Evolutionary conservation across 2,888 invertebrate species (phyloP).

Genomic region (Belgica antarctica): DNA sequence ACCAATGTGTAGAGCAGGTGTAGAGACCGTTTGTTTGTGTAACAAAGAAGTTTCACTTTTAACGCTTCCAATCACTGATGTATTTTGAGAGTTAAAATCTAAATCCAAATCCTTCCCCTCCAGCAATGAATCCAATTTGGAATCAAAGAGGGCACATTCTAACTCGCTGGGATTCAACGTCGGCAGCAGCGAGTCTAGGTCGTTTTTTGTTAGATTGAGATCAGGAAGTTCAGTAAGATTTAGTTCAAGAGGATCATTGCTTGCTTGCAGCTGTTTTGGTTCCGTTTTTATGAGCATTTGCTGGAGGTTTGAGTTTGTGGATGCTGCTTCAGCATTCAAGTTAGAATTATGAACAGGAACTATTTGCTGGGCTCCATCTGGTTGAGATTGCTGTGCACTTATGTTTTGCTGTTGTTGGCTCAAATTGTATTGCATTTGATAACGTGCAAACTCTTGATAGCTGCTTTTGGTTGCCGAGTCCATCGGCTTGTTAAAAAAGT

Average conservation of each 20-base stretch:
- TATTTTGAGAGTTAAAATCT: conserved; percentile 49
- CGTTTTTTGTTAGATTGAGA: conserved; percentile 54
- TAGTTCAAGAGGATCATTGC: conserved; percentile 45
- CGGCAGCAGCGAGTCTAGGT: conserved; percentile 66
- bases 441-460: conserved; percentile 64
- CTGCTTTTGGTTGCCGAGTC: conserved; percentile 64
- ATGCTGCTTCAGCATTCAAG: conserved; percentile 48
- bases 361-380: conserved; percentile 50
- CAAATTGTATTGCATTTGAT: conserved; percentile 64
- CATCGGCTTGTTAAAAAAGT: conserved; percentile 58
- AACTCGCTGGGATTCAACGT: conserved; percentile 63
- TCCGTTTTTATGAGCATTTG: conserved; percentile 42
- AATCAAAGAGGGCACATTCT: conserved; percentile 53
- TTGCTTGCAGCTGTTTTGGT: conserved; percentile 29
- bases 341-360: conserved; percentile 53
- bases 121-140: conserved; percentile 53
- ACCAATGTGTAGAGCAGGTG: not conserved
- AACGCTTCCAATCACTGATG: conserved; percentile 46
- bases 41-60: too few species aligned
- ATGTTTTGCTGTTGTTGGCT: conserved; percentile 56
- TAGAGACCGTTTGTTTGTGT: conserved; percentile 45
- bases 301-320: conserved; percentile 44
- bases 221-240: conserved; percentile 51
- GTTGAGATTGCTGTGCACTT: conserved; percentile 52
- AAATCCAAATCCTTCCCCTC: conserved; percentile 54